phyloP scores from a whole-genome alignment of 2,888 invertebrate genomes.

The Timema cristinae region DNA sequence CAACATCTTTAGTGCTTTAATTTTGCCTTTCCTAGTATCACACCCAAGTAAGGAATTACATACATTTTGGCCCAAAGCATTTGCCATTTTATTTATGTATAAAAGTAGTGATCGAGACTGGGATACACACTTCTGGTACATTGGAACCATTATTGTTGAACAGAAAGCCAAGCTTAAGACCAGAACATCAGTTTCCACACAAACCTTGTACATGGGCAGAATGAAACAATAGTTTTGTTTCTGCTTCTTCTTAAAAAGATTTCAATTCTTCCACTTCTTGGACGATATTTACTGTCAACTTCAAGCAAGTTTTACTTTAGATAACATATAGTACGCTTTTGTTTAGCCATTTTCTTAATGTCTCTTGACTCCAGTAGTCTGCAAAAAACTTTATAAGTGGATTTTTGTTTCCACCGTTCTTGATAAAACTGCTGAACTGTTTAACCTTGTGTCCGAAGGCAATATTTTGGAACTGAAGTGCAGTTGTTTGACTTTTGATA shows the following conservation, averaged over 20 bases:
- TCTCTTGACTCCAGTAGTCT: neutral
- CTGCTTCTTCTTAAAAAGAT: neutral
- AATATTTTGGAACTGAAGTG: neutral
- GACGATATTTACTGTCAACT: neutral
- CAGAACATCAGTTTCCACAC: neutral
- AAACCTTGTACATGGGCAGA: neutral
- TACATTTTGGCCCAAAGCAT: slow-evolving; percentile 2
- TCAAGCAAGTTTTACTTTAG: neutral
- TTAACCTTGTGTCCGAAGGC: neutral
- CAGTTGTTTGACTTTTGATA: neutral
- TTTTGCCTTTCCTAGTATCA: neutral
- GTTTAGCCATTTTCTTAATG: neutral
- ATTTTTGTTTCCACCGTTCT: neutral
- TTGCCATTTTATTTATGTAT: neutral
- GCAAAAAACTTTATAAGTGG: neutral
- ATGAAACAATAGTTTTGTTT: neutral
- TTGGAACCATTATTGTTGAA: neutral
- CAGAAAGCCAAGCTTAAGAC: neutral
- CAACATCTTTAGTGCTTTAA: neutral
- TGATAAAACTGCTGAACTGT: neutral
- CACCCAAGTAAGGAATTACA: neutral
- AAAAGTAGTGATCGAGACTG: neutral
- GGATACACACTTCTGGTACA: neutral
- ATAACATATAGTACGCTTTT: neutral
- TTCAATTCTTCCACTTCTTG: neutral